Percentiles rank a stretch among this genome's conserved stretches.
phyloP scores from a whole-genome alignment of 2,113 vertebrate species.

The Monopterus albus region DNA sequence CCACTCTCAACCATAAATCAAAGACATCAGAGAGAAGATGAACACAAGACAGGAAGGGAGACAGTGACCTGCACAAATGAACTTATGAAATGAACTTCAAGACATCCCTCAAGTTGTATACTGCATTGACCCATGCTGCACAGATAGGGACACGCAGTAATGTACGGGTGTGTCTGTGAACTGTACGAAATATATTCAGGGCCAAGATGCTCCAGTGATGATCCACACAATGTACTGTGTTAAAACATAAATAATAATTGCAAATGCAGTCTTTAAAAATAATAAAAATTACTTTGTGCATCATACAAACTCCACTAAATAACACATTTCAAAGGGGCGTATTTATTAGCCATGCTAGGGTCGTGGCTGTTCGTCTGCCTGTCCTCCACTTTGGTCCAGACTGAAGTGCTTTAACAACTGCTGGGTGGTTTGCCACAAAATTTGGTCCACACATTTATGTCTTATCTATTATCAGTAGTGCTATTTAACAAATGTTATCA shows the following conservation, averaged over 20 bases:
- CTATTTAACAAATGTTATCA: no score
- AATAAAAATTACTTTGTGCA: no score
- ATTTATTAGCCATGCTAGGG: neutral
- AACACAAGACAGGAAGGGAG: neutral
- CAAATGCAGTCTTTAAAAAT: neutral
- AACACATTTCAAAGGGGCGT: neutral
- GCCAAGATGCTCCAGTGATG: neutral
- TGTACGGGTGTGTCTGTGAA: constrained; percentile 38
- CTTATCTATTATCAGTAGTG: no score
- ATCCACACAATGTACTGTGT: neutral
- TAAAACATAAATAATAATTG: neutral
- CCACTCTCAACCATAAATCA: constrained; percentile 10
- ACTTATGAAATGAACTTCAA: constrained; percentile 22
- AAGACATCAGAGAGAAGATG: constrained; percentile 33
- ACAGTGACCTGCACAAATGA: constrained; percentile 20
- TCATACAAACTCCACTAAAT: neutral
- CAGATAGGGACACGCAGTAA: constrained; percentile 43
- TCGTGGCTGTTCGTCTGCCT: neutral
- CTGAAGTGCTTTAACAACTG: neutral
- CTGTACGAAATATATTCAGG: constrained; percentile 22
- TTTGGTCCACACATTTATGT: no score
- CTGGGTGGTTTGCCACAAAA: neutral
- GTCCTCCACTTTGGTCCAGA: neutral
- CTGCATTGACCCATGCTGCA: constrained; percentile 28
- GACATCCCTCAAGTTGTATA: constrained; percentile 24